Evolutionary conservation across 1,140 invertebrate species (phyloP).

Genomic region (Globodera ellingtonae): DNA sequence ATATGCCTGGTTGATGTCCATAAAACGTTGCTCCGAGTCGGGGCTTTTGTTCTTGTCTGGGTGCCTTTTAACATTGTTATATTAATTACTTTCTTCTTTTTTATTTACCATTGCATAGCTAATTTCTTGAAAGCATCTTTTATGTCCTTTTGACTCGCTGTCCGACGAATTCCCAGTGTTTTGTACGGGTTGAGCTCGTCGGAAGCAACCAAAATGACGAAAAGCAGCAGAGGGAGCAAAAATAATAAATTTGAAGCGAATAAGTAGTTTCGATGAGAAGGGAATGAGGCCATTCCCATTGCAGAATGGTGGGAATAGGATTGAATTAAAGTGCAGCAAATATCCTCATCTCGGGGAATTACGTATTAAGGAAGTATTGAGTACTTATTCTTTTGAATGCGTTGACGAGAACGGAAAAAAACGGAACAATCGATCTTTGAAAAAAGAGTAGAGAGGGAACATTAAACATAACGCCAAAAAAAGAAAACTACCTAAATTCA

Average conservation of each 20-base stretch:
- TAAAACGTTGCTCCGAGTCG: conserved; percentile 55
- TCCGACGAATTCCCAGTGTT: conserved; percentile 46
- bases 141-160: conserved; percentile 52
- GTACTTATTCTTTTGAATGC: too few species aligned
- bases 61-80: conserved; percentile 48
- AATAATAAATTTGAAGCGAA: neutral
- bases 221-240: neutral
- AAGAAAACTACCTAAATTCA: too few species aligned
- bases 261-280: neutral
- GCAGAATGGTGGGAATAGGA: neutral
- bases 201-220: neutral
- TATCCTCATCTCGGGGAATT: too few species aligned
- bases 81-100: neutral
- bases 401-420: too few species aligned
- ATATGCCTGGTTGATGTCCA: conserved; percentile 59
- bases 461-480: too few species aligned
- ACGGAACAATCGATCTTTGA: too few species aligned
- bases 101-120: conserved; percentile 56
- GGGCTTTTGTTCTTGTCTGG: conserved; percentile 60
- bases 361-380: too few species aligned
- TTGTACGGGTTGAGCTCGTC: conserved; percentile 20
- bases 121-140: conserved; percentile 62
- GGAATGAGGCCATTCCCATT: neutral
- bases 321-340: too few species aligned
- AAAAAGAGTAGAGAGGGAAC: too few species aligned